A percentile compares a stretch with the other conserved stretches of the same genome.
These are phyloP conservation scores for Ophion obscuratus DNA, from an alignment of 2,888 invertebrate genomes.

Conservation along the genomic window DNA sequence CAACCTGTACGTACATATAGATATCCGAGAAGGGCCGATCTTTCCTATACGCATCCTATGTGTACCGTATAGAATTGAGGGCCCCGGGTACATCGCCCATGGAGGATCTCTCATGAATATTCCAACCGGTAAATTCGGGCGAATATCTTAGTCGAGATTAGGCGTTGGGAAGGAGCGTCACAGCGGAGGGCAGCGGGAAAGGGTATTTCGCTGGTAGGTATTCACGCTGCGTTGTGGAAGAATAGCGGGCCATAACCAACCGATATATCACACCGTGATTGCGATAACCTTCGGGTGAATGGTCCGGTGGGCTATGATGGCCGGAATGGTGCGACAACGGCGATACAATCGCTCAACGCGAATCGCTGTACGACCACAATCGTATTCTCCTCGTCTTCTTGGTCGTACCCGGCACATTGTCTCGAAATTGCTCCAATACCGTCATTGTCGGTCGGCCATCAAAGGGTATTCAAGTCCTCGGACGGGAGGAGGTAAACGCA, in stretches of 20 bases:
- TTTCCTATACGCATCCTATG: slow-evolving; percentile 35
- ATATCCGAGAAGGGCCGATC: slow-evolving; percentile 19
- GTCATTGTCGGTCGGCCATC: background rate
- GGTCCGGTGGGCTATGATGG: slow-evolving; percentile 1
- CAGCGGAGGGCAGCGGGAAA: slow-evolving; percentile 5
- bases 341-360: slow-evolving; percentile 17
- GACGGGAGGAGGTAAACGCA: background rate
- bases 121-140: slow-evolving; percentile 78
- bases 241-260: slow-evolving; percentile 14
- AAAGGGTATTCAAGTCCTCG: background rate
- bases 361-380: background rate
- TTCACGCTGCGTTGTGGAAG: background rate
- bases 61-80: slow-evolving; percentile 75
- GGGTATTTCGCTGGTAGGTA: background rate
- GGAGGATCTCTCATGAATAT: slow-evolving; percentile 80
- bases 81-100: slow-evolving; percentile 73
- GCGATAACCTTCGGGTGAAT: slow-evolving; percentile 24
- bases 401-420: background rate
- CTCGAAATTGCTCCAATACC: background rate
- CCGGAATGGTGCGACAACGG: slow-evolving; percentile 4
- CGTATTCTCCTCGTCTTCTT: background rate
- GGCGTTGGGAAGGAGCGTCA: slow-evolving; percentile 14
- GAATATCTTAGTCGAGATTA: slow-evolving; percentile 75
- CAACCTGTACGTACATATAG: background rate
- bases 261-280: slow-evolving; percentile 14